Evolutionary conservation across 2,113 vertebrate genomes (phyloP).

Genomic region (Tangachromis dhanisi): DNA sequence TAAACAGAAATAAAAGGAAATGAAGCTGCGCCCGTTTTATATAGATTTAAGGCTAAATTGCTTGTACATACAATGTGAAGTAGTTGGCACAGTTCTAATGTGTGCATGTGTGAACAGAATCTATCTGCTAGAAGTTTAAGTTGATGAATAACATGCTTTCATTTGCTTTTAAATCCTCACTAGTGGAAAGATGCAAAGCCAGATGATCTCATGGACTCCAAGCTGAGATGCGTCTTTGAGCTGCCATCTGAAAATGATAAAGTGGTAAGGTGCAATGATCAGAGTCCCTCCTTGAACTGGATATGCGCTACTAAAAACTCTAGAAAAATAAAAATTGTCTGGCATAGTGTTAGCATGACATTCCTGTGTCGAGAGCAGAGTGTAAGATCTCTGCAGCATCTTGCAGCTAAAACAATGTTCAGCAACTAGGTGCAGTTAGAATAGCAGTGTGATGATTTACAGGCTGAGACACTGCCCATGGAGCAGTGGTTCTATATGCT

Average conservation of each 20-base stretch:
- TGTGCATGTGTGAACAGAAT: neutral
- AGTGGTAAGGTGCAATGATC: slow-evolving; percentile 78
- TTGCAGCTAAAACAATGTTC: neutral
- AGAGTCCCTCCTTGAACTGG: neutral
- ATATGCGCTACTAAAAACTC: neutral
- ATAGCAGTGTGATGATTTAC: neutral
- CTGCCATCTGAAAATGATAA: slow-evolving; percentile 96
- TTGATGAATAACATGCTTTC: slow-evolving; percentile 45
- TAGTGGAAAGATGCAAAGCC: slow-evolving; percentile 99
- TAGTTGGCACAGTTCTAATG: neutral
- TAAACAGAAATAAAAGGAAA: neutral
- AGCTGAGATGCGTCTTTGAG: slow-evolving; percentile 98
- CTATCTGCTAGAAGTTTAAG: slow-evolving; percentile 39
- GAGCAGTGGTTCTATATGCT: neutral
- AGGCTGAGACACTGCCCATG: neutral
- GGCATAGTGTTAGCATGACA: neutral
- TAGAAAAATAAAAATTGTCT: neutral
- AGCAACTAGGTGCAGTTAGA: neutral
- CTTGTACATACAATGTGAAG: neutral
- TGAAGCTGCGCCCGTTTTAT: neutral
- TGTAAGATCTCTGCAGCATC: neutral
- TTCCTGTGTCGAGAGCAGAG: neutral
- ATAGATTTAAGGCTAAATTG: neutral
- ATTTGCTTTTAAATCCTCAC: slow-evolving; percentile 8
- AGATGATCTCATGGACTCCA: slow-evolving; percentile 98